Base-by-base conservation (phyloP, 2,888 invertebrate genomes). In the Amphipoea oculea region DNA sequence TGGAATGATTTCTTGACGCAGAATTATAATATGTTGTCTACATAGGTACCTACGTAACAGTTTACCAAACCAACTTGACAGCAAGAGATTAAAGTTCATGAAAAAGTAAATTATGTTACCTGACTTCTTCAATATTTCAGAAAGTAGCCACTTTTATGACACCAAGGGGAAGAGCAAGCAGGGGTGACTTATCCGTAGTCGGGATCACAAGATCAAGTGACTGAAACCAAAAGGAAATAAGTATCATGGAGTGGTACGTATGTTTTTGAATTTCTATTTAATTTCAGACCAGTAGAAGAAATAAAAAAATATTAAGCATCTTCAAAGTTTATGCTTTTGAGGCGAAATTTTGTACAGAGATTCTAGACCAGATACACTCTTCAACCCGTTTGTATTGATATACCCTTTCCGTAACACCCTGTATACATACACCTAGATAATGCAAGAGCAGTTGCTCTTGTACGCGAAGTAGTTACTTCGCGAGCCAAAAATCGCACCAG, bases 81-180 rank as follows among this genome's bases (percentile, higher is more conserved):
- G 40, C 36, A 6, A 67, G 36, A 23, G 54, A 79, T 54, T 54
- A 20, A 45, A 29, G 23, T 67, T 67, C 54, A 73, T 68, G 40
- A 74, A 80, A 80, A 62, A 68, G 67, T 62, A 40, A 80, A 82
- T 82, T 23, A 62, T 17, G 23, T 23, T 69, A 45, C 68, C 62
- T 54, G 36, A 74, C 62, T 82, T 54, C 73, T 73, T 81, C 67
- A 68, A 73, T 80, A 74, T 80, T 80, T 63, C 54, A 63, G 40
- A 48, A 74, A 63, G 45, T 63, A 68, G 75, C 54, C 62, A 14
- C 45, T 79, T 78, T 68, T 68, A 82, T 29, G 54, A 74, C 29
- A 68, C 54, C 29, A 12, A 62, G 45, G 74, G 74, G 54, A 51
- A 62, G 54, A 68, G 14, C 40, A 23, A 74, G 57, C 57, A 40